A percentile compares a stretch with the other conserved stretches of the same genome.
These are phyloP conservation scores for Platyura marginata DNA, from an alignment of 1,140 invertebrate genomes.

Conservation along the genomic window DNA sequence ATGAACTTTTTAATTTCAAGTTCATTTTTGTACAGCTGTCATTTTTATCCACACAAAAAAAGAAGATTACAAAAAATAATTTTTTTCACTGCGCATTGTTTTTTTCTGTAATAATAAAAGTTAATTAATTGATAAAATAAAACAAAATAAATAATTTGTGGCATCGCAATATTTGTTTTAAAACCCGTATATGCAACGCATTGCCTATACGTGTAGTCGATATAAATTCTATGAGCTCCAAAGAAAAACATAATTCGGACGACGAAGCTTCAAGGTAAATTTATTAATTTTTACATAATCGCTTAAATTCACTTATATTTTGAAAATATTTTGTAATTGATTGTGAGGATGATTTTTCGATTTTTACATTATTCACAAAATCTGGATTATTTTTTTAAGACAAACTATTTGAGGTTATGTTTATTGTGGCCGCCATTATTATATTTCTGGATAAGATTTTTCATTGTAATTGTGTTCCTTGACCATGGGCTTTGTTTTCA, in stretches of 20 bases:
- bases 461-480: neutral
- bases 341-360: neutral
- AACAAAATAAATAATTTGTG: too few species aligned
- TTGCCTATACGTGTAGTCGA: too few species aligned
- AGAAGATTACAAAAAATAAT: too few species aligned
- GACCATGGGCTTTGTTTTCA: neutral
- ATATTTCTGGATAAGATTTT: neutral
- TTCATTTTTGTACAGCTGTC: too few species aligned
- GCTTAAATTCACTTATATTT: too few species aligned
- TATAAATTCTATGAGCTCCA: neutral
- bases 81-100: too few species aligned
- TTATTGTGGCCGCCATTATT: neutral
- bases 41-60: too few species aligned
- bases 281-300: neutral
- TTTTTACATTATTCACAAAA: neutral
- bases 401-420: neutral
- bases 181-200: too few species aligned
- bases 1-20: too few species aligned
- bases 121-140: too few species aligned
- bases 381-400: neutral
- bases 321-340: neutral
- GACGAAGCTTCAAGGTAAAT: slow-evolving; percentile 1
- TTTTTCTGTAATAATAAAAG: too few species aligned
- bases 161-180: too few species aligned
- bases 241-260: neutral